phyloP scores from a whole-genome alignment of 2,113 vertebrate genomes.

The Pseudolaguvia tuberculata region DNA sequence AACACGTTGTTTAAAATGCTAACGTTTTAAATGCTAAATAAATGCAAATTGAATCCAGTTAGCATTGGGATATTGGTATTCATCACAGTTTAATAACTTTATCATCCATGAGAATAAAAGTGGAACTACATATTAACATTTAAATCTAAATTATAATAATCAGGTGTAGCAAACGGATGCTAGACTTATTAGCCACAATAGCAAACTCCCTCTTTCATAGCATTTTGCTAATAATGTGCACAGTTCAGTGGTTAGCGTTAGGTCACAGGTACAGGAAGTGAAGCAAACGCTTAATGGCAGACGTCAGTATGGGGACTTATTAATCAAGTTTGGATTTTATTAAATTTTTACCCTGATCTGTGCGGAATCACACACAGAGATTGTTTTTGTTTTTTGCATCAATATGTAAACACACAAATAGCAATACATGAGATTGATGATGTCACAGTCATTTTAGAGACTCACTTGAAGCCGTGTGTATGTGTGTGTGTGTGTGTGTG shows the following conservation, averaged over 20 bases:
- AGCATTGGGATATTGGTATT: background rate
- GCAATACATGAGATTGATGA: background rate
- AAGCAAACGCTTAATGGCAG: conserved; percentile 17
- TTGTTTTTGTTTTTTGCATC: conserved; percentile 10
- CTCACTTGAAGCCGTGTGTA: background rate
- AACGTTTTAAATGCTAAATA: background rate
- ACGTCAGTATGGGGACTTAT: background rate
- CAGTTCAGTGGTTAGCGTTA: conserved; percentile 31
- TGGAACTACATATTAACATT: background rate
- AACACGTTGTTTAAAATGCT: background rate
- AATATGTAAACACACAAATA: background rate
- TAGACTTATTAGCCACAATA: background rate
- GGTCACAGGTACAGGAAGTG: conserved; percentile 11
- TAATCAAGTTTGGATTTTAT: background rate
- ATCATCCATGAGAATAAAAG: conserved; percentile 5
- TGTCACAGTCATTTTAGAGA: background rate
- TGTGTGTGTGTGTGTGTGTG: background rate
- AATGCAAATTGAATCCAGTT: background rate
- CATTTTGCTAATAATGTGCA: conserved; percentile 6
- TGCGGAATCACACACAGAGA: conserved; percentile 5
- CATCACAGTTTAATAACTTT: background rate
- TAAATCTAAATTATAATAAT: background rate
- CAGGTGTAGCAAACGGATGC: background rate
- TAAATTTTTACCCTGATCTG: conserved; percentile 19
- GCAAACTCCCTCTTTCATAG: background rate